Conservation (phyloP, 2,797 vertebrate species). For the Amniataba percoides region DNA sequence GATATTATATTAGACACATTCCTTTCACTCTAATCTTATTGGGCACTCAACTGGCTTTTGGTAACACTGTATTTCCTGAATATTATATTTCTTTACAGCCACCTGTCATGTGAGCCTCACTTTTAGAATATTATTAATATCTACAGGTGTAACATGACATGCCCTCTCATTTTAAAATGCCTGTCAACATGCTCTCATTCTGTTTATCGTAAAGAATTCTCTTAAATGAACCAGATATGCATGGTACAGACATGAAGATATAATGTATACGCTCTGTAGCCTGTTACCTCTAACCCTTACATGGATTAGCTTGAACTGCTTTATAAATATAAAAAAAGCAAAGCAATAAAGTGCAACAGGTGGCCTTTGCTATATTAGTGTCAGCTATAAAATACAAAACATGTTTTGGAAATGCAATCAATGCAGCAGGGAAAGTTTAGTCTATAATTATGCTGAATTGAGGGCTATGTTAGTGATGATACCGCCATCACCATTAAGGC, state of each 20-base stretch:
- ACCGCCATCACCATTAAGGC: constrained; percentile 27
- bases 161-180: constrained; percentile 15
- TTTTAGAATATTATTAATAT: constrained; percentile 51
- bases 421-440: constrained; percentile 57
- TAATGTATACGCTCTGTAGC: constrained; percentile 5
- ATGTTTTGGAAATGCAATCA: constrained; percentile 70
- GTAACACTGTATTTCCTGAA: constrained; percentile 48
- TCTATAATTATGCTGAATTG: constrained; percentile 70
- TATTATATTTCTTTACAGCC: constrained; percentile 57
- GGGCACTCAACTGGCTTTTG: constrained; percentile 41
- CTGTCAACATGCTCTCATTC: constrained; percentile 12
- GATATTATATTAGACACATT: constrained; percentile 23
- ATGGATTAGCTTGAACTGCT: constrained; percentile 23
- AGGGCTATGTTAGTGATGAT: constrained; percentile 30
- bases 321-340: constrained; percentile 65
- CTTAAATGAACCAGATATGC: constrained; percentile 31
- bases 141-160: constrained; percentile 23
- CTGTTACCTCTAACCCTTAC: constrained; percentile 19
- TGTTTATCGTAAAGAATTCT: constrained; percentile 33
- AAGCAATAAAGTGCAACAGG: constrained; percentile 69
- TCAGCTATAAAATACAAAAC: constrained; percentile 67
- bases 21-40: constrained; percentile 5
- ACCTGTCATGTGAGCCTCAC: constrained; percentile 42
- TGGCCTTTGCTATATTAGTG: constrained; percentile 70
- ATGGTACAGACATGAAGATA: not conserved